Evolutionary conservation across 2,113 vertebrate species (phyloP).

Genomic region (Zeus faber): DNA sequence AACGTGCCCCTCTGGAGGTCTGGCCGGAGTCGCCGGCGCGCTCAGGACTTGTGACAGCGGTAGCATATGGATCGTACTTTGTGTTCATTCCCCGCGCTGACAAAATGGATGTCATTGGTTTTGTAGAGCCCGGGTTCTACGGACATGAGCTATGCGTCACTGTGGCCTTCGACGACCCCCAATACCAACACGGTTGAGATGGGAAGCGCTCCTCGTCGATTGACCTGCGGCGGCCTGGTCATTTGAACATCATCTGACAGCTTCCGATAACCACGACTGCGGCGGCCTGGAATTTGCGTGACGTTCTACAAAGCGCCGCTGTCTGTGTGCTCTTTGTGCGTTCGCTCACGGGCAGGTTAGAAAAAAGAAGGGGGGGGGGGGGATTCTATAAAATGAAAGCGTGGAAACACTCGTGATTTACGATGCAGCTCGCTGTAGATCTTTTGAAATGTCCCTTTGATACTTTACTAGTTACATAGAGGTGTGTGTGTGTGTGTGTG

Average conservation of each 20-base stretch:
- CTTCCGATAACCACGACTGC: slow-evolving; percentile 13
- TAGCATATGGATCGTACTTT: no score
- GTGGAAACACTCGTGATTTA: background rate
- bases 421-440: background rate
- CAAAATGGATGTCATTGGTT: no score
- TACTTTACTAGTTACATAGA: slow-evolving; percentile 9
- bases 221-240: slow-evolving; percentile 36
- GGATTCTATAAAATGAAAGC: background rate
- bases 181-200: no score
- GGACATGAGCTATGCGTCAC: no score
- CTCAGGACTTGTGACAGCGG: no score
- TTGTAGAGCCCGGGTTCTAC: no score
- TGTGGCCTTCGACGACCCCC: no score
- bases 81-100: no score
- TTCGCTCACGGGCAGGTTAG: background rate
- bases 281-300: background rate
- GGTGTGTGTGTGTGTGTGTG: background rate
- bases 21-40: no score
- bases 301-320: background rate
- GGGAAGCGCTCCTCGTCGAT: no score
- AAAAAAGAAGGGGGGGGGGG: slow-evolving; percentile 3
- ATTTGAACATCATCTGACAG: slow-evolving; percentile 51
- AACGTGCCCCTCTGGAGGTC: no score
- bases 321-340: background rate
- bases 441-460: background rate